Base-by-base conservation (phyloP, 2,888 invertebrate species). In the Thymelicus lineola region DNA sequence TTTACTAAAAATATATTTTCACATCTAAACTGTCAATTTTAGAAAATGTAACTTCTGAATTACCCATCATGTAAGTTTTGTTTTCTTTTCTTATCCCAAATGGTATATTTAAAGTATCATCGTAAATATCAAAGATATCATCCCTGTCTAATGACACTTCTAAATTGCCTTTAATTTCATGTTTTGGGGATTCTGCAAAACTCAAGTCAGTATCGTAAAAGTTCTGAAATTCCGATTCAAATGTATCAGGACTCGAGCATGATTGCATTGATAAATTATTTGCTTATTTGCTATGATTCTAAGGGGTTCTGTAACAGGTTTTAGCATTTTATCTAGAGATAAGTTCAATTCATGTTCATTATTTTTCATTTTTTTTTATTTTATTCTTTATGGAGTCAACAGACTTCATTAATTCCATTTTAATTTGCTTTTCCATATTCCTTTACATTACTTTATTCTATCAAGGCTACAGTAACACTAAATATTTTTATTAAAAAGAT, bases 341-440 rank as follows among this genome's bases (percentile, higher is more conserved):
- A 61, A 48, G 20, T 60, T 60, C 15, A 60, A 9, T 60, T 7
- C 7, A 12, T 60, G 60, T 36, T 67, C 64, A 48, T 12, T 35
- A 12, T 71, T 61, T 20, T 62, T 61, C 55, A 71, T 42, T 17
- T 59, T 28, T n/a, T 68, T 68, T 67, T 12, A 71, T 28, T 50
- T 71, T 71, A 45, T 55, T 67, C 59, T 67, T 71, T 59, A 69
- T 69, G 28, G 62, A 53, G 45, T 62, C 53, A 4, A 57, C 62
- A 12, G 62, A 61, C 38, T 59, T 48, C n/a, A 70, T 42, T 60
- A 66, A 65, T 65, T 55, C 46, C 28, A 57, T 42, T 48, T 67
- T n/a, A n/a, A 60, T 67, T 15, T 67, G 20, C 35, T 36, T 35
- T 48, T 60, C 66, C 17, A 60, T 60, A 6, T 45, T 60, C 15